These are phyloP conservation scores for Aurelia sp. DNA, from an alignment of 30 jellyfish, hydroid and myxozoan genomes.

Conservation along the genomic window DNA sequence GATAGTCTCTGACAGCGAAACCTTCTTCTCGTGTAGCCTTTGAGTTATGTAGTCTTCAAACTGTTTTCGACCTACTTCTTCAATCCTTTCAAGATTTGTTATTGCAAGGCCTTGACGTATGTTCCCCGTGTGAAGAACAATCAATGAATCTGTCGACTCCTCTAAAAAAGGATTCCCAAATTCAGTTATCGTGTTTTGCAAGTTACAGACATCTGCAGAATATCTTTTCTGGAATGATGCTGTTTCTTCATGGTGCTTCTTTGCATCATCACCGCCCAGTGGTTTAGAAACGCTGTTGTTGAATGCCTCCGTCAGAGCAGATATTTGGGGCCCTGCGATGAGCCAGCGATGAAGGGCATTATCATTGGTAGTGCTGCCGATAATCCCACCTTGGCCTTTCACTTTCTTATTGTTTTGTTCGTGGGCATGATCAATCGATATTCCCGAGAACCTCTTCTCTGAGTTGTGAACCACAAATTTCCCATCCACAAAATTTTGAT, in stretches of 20 bases:
- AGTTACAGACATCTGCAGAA: slow-evolving; percentile 28
- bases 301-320: slow-evolving; percentile 32
- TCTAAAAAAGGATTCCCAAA: slow-evolving; percentile 68
- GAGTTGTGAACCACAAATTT: slow-evolving; percentile 52
- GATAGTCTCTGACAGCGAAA: slow-evolving; percentile 21
- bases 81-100: slow-evolving; percentile 38
- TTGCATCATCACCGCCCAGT: slow-evolving; percentile 36
- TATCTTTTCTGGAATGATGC: slow-evolving; percentile 32
- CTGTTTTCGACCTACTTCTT: slow-evolving; percentile 69
- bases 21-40: slow-evolving; percentile 23
- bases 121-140: slow-evolving; percentile 28
- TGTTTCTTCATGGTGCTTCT: slow-evolving; percentile 58
- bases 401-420: slow-evolving; percentile 31
- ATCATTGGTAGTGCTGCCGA: slow-evolving; percentile 29
- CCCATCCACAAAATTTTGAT: slow-evolving; percentile 29
- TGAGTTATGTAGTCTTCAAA: slow-evolving; percentile 31
- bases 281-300: slow-evolving; percentile 41
- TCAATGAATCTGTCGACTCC: slow-evolving; percentile 46
- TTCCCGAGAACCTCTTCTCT: slow-evolving; percentile 37
- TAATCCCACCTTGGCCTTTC: slow-evolving; percentile 48
- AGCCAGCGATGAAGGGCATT: slow-evolving; percentile 64
- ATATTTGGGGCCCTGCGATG: slow-evolving; percentile 57
- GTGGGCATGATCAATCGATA: slow-evolving; percentile 59
- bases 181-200: slow-evolving; percentile 31
- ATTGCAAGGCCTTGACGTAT: slow-evolving; percentile 34